Evolutionary conservation across 1,140 invertebrate species (phyloP).

Genomic region (Hypsibius dujardini): DNA sequence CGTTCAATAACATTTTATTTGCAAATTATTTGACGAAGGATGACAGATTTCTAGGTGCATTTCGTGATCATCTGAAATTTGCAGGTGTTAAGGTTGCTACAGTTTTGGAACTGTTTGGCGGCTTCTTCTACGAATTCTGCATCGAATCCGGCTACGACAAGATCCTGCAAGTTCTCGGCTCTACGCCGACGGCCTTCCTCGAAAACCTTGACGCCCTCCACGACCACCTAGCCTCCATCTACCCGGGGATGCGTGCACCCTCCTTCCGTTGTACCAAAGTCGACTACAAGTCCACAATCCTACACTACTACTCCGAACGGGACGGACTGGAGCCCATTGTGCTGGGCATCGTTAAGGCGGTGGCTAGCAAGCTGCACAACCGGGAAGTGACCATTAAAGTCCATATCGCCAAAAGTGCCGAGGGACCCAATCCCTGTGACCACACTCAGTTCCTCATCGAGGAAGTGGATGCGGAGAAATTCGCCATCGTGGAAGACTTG

Average conservation of each 20-base stretch:
- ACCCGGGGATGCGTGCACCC: conserved; percentile 77
- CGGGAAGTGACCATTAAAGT: conserved; percentile 77
- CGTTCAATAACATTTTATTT: no score
- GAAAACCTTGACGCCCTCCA: conserved; percentile 86
- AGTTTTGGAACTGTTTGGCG: conserved; percentile 77
- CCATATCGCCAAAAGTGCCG: conserved; percentile 50
- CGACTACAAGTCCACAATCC: conserved; percentile 61
- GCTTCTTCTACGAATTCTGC: conserved; percentile 82
- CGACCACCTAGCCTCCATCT: conserved; percentile 73
- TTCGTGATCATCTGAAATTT: conserved; percentile 22
- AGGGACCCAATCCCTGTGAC: conserved; percentile 48
- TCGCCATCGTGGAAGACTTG: not conserved
- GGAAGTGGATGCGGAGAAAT: conserved; percentile 45
- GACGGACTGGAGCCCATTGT: conserved; percentile 81
- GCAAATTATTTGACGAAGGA: no score
- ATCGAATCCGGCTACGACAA: conserved; percentile 83
- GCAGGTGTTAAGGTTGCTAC: conserved; percentile 70
- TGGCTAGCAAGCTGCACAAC: conserved; percentile 71
- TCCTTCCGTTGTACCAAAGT: conserved; percentile 68
- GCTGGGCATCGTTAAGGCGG: conserved; percentile 82
- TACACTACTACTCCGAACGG: conserved; percentile 81
- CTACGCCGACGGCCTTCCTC: conserved; percentile 73
- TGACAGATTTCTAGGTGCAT: no score
- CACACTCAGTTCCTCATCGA: conserved; percentile 82
- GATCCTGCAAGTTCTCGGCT: conserved; percentile 72